These are phyloP conservation scores for Pardalotus punctatus DNA, from an alignment of 2,113 vertebrate genomes.

Conservation along the genomic window DNA sequence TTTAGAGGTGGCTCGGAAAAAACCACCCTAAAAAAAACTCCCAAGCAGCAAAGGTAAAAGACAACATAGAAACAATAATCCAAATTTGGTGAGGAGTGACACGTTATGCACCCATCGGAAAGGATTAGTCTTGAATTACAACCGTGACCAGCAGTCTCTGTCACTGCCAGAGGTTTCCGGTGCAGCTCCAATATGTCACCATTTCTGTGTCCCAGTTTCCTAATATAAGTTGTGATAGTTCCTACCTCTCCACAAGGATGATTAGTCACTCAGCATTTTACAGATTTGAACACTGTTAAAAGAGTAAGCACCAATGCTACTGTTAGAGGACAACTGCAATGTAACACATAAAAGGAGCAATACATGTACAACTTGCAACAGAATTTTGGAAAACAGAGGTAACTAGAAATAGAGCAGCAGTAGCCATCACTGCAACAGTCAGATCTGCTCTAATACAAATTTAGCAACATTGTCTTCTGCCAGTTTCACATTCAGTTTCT, in stretches of 20 bases:
- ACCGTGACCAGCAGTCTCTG: background rate
- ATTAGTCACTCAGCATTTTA: slow-evolving; percentile 4
- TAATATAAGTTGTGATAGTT: slow-evolving; percentile 13
- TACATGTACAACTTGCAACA: rapidly evolving
- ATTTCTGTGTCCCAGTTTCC: slow-evolving; percentile 33
- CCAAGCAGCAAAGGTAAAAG: background rate
- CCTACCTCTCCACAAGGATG: background rate
- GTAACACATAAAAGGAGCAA: background rate
- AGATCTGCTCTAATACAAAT: background rate
- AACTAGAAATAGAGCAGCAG: background rate
- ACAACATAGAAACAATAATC: background rate
- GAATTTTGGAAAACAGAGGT: background rate
- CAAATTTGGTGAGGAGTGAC: background rate
- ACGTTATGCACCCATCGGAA: background rate
- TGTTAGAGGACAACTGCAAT: background rate
- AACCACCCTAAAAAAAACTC: background rate
- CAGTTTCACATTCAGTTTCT: background rate
- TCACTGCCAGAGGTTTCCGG: slow-evolving; percentile 4
- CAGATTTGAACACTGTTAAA: background rate
- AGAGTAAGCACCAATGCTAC: background rate
- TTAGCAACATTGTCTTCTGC: background rate
- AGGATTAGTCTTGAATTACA: slow-evolving; percentile 1
- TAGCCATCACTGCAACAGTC: background rate
- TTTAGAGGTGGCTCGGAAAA: background rate
- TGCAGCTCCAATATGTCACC: background rate